These are phyloP conservation scores for Plodia interpunctella DNA, from an alignment of 1,140 invertebrate genomes.

Conservation along the genomic window DNA sequence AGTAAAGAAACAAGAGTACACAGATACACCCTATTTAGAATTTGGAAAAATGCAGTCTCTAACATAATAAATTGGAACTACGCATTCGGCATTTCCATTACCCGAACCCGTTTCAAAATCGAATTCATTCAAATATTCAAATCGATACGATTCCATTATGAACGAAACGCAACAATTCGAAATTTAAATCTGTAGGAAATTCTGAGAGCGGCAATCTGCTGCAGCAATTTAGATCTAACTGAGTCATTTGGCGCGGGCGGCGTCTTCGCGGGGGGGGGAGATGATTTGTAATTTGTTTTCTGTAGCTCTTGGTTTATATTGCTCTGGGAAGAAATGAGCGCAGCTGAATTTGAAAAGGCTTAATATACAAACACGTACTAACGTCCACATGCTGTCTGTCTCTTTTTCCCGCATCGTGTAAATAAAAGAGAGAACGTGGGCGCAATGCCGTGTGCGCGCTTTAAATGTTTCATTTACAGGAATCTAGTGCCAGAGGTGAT, in stretches of 20 bases:
- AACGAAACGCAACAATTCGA: constrained; percentile 39
- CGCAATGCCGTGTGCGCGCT: no score
- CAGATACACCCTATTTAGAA: no score
- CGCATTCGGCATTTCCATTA: not conserved
- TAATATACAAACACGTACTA: no score
- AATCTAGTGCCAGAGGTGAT: no score
- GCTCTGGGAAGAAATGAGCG: not conserved
- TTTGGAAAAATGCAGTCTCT: not conserved
- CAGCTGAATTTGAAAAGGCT: constrained; percentile 7
- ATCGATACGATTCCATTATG: constrained; percentile 64
- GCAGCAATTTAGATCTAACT: constrained; percentile 69
- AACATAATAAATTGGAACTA: not conserved
- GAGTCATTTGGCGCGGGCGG: constrained; percentile 62
- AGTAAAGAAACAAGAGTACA: no score
- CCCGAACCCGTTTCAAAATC: constrained; percentile 19
- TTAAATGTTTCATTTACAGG: no score
- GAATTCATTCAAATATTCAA: constrained; percentile 51
- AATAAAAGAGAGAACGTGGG: no score
- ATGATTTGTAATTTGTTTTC: constrained; percentile 76
- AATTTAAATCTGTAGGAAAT: constrained; percentile 67
- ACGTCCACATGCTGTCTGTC: no score
- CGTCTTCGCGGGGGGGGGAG: constrained; percentile 54
- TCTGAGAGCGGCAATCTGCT: constrained; percentile 52
- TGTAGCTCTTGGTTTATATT: constrained; percentile 35
- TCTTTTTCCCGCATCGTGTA: no score